These are phyloP conservation scores for Pimpla rufipes DNA, from an alignment of 2,888 invertebrate species.

Conservation along the genomic window DNA sequence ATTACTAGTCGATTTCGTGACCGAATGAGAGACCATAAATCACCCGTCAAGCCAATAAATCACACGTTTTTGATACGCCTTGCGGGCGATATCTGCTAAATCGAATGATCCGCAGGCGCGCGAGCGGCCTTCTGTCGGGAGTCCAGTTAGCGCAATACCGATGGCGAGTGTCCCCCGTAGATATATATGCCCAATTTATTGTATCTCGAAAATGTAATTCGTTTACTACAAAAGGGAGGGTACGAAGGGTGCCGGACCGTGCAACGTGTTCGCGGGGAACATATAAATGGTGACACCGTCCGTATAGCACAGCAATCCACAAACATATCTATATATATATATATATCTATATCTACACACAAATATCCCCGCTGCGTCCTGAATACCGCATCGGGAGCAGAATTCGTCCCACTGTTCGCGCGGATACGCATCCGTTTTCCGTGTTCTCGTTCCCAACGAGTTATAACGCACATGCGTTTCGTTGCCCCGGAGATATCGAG, in stretches of 20 bases:
- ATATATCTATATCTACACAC: not conserved
- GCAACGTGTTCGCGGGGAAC: conserved; percentile 32
- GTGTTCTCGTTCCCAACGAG: conserved; percentile 28
- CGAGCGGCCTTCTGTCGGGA: not conserved
- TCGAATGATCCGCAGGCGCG: conserved; percentile 5
- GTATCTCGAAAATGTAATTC: conserved; percentile 51
- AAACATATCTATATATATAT: too few species aligned
- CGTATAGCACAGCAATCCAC: not conserved
- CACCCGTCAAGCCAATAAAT: not conserved
- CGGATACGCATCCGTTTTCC: conserved; percentile 52
- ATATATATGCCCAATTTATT: conserved; percentile 49
- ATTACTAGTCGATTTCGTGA: not conserved
- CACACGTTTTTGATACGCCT: not conserved
- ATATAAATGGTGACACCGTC: conserved; percentile 55
- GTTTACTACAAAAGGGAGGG: conserved; percentile 19
- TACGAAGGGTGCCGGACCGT: conserved; percentile 29
- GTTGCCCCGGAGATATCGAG: conserved; percentile 51
- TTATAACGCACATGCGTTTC: conserved; percentile 51
- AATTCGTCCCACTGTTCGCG: conserved; percentile 28
- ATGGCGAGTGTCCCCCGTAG: conserved; percentile 12
- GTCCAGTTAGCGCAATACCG: conserved; percentile 19
- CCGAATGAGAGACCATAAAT: not conserved
- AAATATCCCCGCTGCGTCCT: conserved; percentile 7
- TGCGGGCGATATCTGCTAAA: conserved; percentile 12
- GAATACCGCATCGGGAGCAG: conserved; percentile 1